Evolutionary conservation across 1,140 invertebrate genomes (phyloP).

Genomic region (Drosophila kikkawai): DNA sequence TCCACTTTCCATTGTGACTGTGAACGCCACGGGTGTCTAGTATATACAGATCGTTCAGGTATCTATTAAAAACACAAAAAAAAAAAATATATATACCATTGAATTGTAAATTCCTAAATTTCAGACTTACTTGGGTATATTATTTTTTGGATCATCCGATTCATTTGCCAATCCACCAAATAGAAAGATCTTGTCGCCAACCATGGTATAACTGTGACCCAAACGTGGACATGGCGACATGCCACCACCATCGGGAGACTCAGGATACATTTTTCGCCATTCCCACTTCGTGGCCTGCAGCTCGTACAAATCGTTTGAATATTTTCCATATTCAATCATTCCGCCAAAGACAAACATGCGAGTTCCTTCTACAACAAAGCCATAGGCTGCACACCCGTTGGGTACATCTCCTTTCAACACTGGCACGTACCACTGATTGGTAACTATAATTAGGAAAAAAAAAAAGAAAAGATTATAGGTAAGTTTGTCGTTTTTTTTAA

Average conservation of each 20-base stretch:
- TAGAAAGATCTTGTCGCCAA: slow-evolving; percentile 96
- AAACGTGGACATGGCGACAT: slow-evolving; percentile 95
- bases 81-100: neutral
- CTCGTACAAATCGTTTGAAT: slow-evolving; percentile 99
- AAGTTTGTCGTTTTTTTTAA: no score
- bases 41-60: slow-evolving; percentile 95
- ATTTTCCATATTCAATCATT: slow-evolving; percentile 99
- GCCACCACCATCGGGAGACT: slow-evolving; percentile 89
- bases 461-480: neutral
- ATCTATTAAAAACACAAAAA: slow-evolving; percentile 42
- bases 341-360: slow-evolving; percentile 98
- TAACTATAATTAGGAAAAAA: slow-evolving; percentile 44
- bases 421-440: slow-evolving; percentile 99
- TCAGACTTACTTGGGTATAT: slow-evolving; percentile 95
- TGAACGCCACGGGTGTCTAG: slow-evolving; percentile 92
- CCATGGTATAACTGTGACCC: slow-evolving; percentile 99
- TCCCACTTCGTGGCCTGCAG: slow-evolving; percentile 98
- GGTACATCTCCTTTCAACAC: slow-evolving; percentile 98
- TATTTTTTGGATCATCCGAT: slow-evolving; percentile 98
- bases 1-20: slow-evolving; percentile 93
- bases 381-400: slow-evolving; percentile 99
- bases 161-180: slow-evolving; percentile 99
- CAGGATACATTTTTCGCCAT: slow-evolving; percentile 97
- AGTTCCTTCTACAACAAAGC: slow-evolving; percentile 98
- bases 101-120: neutral